Evolutionary conservation across 2,797 vertebrate genomes (phyloP).

Genomic region (Otolemur crassicaudatus): DNA sequence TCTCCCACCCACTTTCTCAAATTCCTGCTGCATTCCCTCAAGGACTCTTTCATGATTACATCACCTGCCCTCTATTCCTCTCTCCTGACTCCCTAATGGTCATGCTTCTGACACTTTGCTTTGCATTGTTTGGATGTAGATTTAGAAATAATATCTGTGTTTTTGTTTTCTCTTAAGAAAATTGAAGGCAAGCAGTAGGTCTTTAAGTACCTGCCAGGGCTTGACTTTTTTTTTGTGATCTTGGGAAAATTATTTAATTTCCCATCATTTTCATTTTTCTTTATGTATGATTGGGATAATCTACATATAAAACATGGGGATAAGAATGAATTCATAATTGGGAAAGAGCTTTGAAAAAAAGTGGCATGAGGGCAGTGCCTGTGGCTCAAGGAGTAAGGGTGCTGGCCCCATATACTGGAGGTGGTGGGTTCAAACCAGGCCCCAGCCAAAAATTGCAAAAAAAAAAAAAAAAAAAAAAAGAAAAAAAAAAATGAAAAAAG

Average conservation of each 20-base stretch:
- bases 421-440: too few species aligned
- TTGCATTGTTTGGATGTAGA: neutral
- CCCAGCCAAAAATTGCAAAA: too few species aligned
- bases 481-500: neutral
- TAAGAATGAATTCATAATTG: neutral
- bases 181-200: neutral
- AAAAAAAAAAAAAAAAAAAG: too few species aligned
- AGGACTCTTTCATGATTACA: neutral
- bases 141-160: neutral
- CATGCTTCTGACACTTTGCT: neutral
- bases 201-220: neutral
- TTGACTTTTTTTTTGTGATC: conserved; percentile 5
- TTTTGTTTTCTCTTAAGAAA: neutral
- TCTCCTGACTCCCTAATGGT: neutral
- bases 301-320: neutral
- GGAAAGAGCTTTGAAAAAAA: conserved; percentile 12
- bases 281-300: neutral
- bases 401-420: too few species aligned
- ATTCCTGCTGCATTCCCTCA: neutral
- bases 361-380: too few species aligned
- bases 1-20: neutral
- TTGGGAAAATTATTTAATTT: neutral
- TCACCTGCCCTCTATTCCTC: neutral
- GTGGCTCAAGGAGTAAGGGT: too few species aligned
- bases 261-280: neutral